These are phyloP conservation scores for Glyphotaelius pellucidus DNA, from an alignment of 2,888 invertebrate genomes.

Conservation along the genomic window DNA sequence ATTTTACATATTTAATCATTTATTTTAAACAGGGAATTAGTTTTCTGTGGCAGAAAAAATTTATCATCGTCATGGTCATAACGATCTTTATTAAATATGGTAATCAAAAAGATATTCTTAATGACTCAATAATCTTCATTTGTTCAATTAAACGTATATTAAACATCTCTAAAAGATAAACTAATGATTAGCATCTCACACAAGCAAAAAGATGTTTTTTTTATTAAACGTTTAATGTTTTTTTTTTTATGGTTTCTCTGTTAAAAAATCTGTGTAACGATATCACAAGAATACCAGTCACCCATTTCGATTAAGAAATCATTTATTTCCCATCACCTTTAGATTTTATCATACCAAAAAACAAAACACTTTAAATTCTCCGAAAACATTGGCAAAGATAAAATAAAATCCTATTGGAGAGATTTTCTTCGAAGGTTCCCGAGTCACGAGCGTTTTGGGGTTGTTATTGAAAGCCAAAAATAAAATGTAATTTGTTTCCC, in stretches of 20 bases:
- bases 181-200: too few species aligned
- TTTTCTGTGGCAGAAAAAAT: too few species aligned
- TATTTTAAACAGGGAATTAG: too few species aligned
- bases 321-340: background rate
- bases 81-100: too few species aligned
- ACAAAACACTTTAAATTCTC: background rate
- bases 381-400: background rate
- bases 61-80: too few species aligned
- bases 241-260: background rate
- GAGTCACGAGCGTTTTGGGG: background rate
- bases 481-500: slow-evolving; percentile 41
- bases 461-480: slow-evolving; percentile 16
- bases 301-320: background rate
- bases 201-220: too few species aligned
- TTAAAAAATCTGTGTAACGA: background rate
- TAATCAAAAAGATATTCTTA: too few species aligned
- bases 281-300: background rate
- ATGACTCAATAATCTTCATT: too few species aligned
- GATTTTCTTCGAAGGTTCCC: background rate
- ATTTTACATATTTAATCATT: too few species aligned
- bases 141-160: background rate
- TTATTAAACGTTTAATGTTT: background rate
- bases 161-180: background rate
- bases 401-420: background rate
- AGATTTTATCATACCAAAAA: background rate